phyloP scores from a whole-genome alignment of 2,888 invertebrate genomes.

The Harpagoxenus sublaevis region DNA sequence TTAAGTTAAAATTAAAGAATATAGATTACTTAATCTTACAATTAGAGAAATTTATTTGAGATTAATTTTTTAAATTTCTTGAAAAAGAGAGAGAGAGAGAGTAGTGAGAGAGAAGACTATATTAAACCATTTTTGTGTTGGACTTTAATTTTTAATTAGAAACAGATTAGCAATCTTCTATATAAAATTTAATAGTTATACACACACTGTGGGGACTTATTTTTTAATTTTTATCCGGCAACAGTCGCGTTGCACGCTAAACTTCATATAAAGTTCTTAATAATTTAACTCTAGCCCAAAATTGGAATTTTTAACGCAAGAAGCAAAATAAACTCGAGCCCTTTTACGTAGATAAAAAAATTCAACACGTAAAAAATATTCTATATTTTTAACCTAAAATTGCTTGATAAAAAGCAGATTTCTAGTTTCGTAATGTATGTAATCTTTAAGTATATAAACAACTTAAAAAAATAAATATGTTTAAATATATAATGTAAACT shows the following conservation, averaged over 20 bases:
- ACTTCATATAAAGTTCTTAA: slow-evolving; percentile 22
- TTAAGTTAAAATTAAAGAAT: neutral
- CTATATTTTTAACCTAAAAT: slow-evolving; percentile 4
- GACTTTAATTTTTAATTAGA: slow-evolving; percentile 8
- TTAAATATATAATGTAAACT: neutral
- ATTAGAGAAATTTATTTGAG: neutral
- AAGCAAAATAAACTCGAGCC: neutral
- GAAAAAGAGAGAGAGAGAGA: neutral
- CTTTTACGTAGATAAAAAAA: slow-evolving; percentile 1
- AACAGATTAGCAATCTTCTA: slow-evolving; percentile 3
- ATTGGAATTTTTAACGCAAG: slow-evolving; percentile 16
- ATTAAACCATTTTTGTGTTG: neutral
- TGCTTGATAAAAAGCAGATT: neutral
- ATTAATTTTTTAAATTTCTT: neutral
- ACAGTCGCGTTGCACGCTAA: neutral
- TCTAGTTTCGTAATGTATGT: neutral
- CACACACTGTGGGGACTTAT: neutral
- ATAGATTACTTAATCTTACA: neutral
- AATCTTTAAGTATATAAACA: neutral
- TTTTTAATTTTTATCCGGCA: slow-evolving; percentile 23
- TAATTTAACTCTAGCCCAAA: slow-evolving; percentile 20
- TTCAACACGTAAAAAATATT: neutral
- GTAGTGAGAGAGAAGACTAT: neutral
- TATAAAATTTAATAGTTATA: slow-evolving; percentile 12
- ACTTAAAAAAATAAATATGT: neutral